These are phyloP conservation scores for Drosophila paranaensis DNA, from an alignment of 2,888 invertebrate species.

Conservation along the genomic window DNA sequence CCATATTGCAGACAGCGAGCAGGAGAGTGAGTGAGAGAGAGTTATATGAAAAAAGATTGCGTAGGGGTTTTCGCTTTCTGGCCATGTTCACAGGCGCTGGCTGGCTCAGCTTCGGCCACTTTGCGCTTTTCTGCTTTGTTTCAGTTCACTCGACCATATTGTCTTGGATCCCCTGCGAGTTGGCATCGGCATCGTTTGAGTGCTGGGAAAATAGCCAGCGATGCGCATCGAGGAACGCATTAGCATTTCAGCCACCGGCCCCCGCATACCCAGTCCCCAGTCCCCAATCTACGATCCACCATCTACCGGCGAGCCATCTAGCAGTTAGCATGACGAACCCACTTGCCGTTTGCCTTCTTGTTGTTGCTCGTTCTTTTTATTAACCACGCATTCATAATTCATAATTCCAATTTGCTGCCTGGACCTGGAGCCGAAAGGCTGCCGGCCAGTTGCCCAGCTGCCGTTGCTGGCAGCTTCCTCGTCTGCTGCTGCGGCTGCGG, in stretches of 20 bases:
- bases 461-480: conserved; percentile 15
- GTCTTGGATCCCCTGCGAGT: conserved; percentile 39
- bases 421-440: conserved; percentile 31
- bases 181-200: conserved; percentile 73
- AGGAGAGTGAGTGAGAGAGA: background rate
- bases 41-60: conserved; percentile 48
- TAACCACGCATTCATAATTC: conserved; percentile 82
- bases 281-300: conserved; percentile 11
- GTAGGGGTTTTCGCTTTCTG: conserved; percentile 74
- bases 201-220: conserved; percentile 78
- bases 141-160: conserved; percentile 80
- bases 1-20: conserved; percentile 27
- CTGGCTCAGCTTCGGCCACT: conserved; percentile 44
- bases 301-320: conserved; percentile 10
- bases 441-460: conserved; percentile 18
- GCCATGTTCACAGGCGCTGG: conserved; percentile 29
- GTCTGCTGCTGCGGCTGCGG: conserved; percentile 1
- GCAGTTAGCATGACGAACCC: conserved; percentile 72
- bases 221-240: conserved; percentile 77
- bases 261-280: background rate
- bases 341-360: conserved; percentile 53
- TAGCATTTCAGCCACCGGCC: conserved; percentile 71
- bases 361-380: conserved; percentile 67
- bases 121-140: conserved; percentile 80
- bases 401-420: conserved; percentile 83